phyloP scores from a whole-genome alignment of 1,140 invertebrate species.

The Drosophila ambigua region DNA sequence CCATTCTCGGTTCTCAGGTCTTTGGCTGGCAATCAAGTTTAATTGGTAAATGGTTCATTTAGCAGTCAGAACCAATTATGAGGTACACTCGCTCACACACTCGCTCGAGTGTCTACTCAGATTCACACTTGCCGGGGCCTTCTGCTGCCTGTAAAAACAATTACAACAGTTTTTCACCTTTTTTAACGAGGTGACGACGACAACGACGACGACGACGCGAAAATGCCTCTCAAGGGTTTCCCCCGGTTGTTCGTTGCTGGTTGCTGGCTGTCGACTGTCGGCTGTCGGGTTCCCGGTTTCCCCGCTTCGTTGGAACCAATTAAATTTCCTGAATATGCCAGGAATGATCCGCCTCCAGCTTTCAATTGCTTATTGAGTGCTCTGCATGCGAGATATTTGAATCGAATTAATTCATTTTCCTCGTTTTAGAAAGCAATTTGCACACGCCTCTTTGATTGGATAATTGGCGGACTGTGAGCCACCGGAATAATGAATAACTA shows the following conservation, averaged over 20 bases:
- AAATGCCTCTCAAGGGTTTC: conserved; percentile 41
- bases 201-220: conserved; percentile 17
- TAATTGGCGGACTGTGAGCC: conserved; percentile 35
- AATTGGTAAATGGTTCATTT: conserved; percentile 83
- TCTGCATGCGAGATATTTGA: conserved; percentile 8
- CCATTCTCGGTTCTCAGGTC: conserved; percentile 12
- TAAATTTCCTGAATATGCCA: conserved; percentile 38
- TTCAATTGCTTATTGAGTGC: no score
- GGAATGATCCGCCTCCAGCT: conserved; percentile 18
- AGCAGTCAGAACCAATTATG: conserved; percentile 80
- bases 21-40: conserved; percentile 68
- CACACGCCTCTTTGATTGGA: conserved; percentile 58
- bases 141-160: conserved; percentile 64
- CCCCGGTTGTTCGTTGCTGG: background rate
- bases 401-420: conserved; percentile 47
- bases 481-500: conserved; percentile 16
- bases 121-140: conserved; percentile 30
- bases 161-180: conserved; percentile 74
- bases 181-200: conserved; percentile 48
- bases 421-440: conserved; percentile 23
- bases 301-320: conserved; percentile 48
- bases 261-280: background rate
- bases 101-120: conserved; percentile 23
- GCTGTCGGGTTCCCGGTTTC: conserved; percentile 2
- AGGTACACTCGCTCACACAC: conserved; percentile 29